Evolutionary conservation across 2,888 invertebrate species (phyloP), one percentile per base, ranked within the genome.

Genomic region (Andrena minutula): DNA sequence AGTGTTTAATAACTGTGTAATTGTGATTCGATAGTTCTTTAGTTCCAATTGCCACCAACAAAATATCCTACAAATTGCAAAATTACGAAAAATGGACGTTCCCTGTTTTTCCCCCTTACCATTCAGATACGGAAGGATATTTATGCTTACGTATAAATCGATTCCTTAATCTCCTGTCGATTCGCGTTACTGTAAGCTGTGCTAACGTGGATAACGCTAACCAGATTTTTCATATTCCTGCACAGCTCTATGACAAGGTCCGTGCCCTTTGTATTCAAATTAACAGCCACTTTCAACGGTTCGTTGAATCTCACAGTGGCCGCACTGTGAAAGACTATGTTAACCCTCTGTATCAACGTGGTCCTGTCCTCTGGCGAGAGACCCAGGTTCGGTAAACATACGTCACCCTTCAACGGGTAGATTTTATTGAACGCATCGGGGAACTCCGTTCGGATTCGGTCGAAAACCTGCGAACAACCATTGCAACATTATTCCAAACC

Each of bases 141-240:
- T 16, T 2, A 2, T 6, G 8, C 85, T 88, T 81, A 93, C 86
- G 97, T 97, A 94, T 99, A 99, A 85, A 99, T 97, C 63, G 95
- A 96, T 95, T 99, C 99, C 84, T 97, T 97, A 3, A 99, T 98
- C 90, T 97, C 97, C 86, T 96, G 95, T 87, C 97, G 95, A 94
- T 99, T 98, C 94, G 99, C 99, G 95, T 99, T 99, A 94, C 99
- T 98, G 95, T 99, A 99, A 72, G 99, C 99, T 72, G 99, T 99
- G 75, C 99, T 99, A 23, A 99, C 98, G 94, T 99, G 99, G 35
- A 99, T 97, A 79, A 97, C 95, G 85, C 97, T 96, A 96, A 96
- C 96, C 81, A 99, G 95, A 86, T 97, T 96, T 88, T 96, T 95
- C 97, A 99, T 99, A 89, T 97, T 96, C 94, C 97, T 97, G 94